Evolutionary conservation across 1,140 invertebrate genomes (phyloP), one percentile per base, ranked within the genome.

Genomic region (Bactericera cockerelli): DNA sequence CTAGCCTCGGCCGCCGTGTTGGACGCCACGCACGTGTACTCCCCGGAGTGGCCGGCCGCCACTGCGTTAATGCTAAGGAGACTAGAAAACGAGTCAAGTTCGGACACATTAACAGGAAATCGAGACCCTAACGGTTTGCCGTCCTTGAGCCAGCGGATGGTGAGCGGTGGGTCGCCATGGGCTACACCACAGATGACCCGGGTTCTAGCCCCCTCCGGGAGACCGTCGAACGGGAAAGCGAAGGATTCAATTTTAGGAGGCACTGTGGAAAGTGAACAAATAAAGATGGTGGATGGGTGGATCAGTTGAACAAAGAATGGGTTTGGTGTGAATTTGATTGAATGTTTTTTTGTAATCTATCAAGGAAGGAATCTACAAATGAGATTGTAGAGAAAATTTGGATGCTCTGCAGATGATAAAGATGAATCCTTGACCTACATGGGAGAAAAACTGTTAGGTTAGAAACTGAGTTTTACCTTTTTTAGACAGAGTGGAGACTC

Each of bases 171-270:
- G 72, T 87, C 85, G 63, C 86, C 86, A 66, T 82, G 80, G 71
- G 84, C 85, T 65, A 90, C 85, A 64, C 85, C 84, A 75, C 88
- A 92, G 65, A 89, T 83, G 67, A 87, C 81, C 66, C 86, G 80
- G 55, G 87, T 87, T 70, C 87, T 79, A 78, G 88, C 85, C 69
- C 85, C 87, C 77, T 89, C 86, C 68, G 81, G 80, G 67, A 89
- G 79, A 68, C 82, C 83, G 71, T 85, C 80, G 42, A 36, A 60
- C 77, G 84, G 83, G 76, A 86, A 86, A 75, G 76, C 80, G 80
- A 87, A 87, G 73, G 83, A 83, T 77, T 85, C 83, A 79, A 87
- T 85, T 76, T 82, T 83, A 75, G 83, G 83, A 74, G 83, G 83
- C 79, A 86, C 84, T 87, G 81, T 74, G 81, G 81, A 74, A 75